A percentile compares a stretch with the other conserved stretches of the same genome.
Conservation (phyloP, 2,888 invertebrate genomes). For the Ochropacha duplaris region DNA sequence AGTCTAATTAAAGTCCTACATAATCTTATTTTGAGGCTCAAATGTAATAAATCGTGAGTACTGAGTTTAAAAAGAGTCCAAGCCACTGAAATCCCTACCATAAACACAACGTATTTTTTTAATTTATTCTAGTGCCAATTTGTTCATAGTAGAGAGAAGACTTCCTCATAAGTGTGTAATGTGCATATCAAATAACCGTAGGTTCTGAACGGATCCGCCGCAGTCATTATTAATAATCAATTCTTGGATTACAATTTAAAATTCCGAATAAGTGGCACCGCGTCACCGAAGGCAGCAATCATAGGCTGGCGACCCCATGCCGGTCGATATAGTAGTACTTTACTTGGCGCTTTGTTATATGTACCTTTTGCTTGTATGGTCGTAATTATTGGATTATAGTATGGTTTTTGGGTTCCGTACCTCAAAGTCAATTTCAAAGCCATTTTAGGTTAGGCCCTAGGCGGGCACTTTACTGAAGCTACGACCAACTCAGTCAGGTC, state of each 20-base stretch:
- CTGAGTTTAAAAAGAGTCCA: too few relatives aligned
- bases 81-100: too few relatives aligned
- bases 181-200: background rate
- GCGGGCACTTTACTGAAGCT: too few relatives aligned
- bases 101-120: too few relatives aligned
- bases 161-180: background rate
- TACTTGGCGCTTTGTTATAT: conserved; percentile 29
- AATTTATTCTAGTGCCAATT: background rate
- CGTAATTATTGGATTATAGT: too few relatives aligned
- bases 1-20: too few relatives aligned
- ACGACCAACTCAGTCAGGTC: too few relatives aligned
- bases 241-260: conserved; percentile 37
- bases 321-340: conserved; percentile 51
- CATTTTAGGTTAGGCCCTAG: too few relatives aligned
- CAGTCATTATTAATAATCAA: conserved; percentile 36
- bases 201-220: conserved; percentile 13
- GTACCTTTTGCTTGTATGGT: background rate
- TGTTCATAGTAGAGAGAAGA: background rate
- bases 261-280: conserved; percentile 41
- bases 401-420: too few relatives aligned
- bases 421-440: too few relatives aligned
- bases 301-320: conserved; percentile 65
- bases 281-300: conserved; percentile 56
- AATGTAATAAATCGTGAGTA: too few relatives aligned
- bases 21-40: too few relatives aligned